Base-by-base conservation (phyloP, 2,113 vertebrate species). In the Nannobrachium achirus region DNA sequence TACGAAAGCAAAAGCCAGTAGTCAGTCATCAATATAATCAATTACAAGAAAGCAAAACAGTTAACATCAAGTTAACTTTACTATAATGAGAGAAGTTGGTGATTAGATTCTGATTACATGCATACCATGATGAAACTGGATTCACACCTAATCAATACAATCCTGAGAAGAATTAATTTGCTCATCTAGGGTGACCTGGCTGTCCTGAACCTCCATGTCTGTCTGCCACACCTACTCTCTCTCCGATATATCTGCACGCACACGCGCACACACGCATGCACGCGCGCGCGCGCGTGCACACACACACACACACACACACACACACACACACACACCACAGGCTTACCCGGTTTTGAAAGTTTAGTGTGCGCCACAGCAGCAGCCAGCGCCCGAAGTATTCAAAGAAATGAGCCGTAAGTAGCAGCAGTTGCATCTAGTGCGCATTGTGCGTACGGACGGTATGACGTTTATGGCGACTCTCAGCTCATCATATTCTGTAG, bases 281-380 rank as follows among this genome's bases (percentile, higher is more conserved):
- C 51, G 45, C 59, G 33, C 53, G n/a, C 63, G 11, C 66, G 20
- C 5, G 15, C n/a, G 10, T 14, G 6, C 61, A 33, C 45, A 8
- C 44, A 39, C 40, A 15, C 50, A 5, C 57, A 58, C 38, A 44
- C 8, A 56, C 33, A 45, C 38, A 44, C 19, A 18, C 51, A 0
- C 38, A 20, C 56, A 42, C 65, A 51, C 9, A 16, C 19, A 64
- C 33, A 75, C 6, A 57, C 48, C 48, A 55, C 61, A 33, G 59
- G 61, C 71, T 83, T 66, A 91, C 89, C 85, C 85, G 69, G 79
- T 39, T 82, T 53, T 61, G 60, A 86, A 78, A 83, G 71, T 84
- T n/a, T 78, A 56, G 80, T 83, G 73, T 78, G 78, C 75, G 83
- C 83, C 83, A 69, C 84, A 81, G 83, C 83, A 81, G 67, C 84